Evolutionary conservation across 2,113 vertebrate genomes (phyloP), one percentile per base, ranked within the genome.

Genomic region (Entelurus aequoreus): DNA sequence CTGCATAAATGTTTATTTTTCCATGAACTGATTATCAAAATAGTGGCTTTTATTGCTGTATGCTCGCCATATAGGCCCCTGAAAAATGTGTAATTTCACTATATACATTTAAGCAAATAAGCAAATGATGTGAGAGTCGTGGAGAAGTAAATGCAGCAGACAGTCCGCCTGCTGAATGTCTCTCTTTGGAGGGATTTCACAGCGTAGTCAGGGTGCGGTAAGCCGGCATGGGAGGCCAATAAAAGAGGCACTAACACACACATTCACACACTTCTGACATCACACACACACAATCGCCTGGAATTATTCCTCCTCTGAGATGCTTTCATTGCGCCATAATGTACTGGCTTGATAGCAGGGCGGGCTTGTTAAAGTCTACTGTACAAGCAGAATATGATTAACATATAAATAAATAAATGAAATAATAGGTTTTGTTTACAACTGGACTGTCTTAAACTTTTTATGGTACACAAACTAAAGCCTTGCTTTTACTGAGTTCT

Each of bases 161-260:
- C 69, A 53, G 65, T 66, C 62, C 62, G 57, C 61, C 5, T 5
- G 59, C 65, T 49, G 47, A 79, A 72, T 75, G 74, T 74, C 62
- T 70, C 82, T 86, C 78, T 74, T 69, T 75, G 72, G 86, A 70
- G 68, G 73, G 60, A 69, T 82, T 84, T 85, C 69, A 77, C 63
- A 71, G 60, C 59, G 60, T 58, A 79, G 77, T 67, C 68, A 69
- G 60, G 72, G 61, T 72, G 63, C 72, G 65, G 69, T 70, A 64
- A 56, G 76, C 61, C 69, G 56, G 10, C 82, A 59, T 48, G 46
- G 56, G 79, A 78, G 78, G 60, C 63, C 77, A 78, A 76, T 82
- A 57, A 77, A 84, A 83, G 53, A 67, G 15, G 15, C 64, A 74
- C 42, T 46, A 46, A 46, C 68, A 76, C 66, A 72, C 75, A 77